Conservation (phyloP, 2,888 invertebrate genomes). For the Andrena camellia region DNA sequence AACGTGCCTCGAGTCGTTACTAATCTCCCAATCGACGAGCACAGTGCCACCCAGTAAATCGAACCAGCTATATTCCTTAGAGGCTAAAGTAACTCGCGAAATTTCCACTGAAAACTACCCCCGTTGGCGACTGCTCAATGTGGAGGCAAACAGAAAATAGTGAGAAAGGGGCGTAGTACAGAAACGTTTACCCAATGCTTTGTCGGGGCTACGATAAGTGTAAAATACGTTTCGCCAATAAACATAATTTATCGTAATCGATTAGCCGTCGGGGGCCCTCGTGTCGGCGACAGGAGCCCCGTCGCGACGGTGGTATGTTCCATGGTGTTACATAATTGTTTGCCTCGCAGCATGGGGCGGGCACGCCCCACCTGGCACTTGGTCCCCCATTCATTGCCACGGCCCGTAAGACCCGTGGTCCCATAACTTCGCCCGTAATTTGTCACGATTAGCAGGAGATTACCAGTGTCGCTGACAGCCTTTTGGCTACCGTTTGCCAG, state of each 20-base stretch:
- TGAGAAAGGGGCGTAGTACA: background rate
- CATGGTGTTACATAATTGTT: constrained; percentile 81
- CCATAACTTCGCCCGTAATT: constrained; percentile 77
- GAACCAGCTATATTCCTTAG: background rate
- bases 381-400: constrained; percentile 73
- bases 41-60: background rate
- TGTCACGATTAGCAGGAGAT: constrained; percentile 84
- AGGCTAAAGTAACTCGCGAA: too few relatives aligned
- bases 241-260: constrained; percentile 45
- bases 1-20: background rate
- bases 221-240: constrained; percentile 35
- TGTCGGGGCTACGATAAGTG: background rate
- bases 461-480: constrained; percentile 82
- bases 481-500: constrained; percentile 75
- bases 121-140: background rate
- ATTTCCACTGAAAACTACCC: too few relatives aligned
- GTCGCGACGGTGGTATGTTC: constrained; percentile 66
- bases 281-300: constrained; percentile 50
- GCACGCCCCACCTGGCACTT: constrained; percentile 81
- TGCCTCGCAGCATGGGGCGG: constrained; percentile 75
- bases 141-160: background rate
- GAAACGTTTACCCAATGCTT: constrained; percentile 17
- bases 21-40: background rate
- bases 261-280: constrained; percentile 20
- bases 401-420: constrained; percentile 50